These are phyloP conservation scores for Protonibea diacanthus DNA, from an alignment of 2,797 vertebrate species.

Conservation along the genomic window DNA sequence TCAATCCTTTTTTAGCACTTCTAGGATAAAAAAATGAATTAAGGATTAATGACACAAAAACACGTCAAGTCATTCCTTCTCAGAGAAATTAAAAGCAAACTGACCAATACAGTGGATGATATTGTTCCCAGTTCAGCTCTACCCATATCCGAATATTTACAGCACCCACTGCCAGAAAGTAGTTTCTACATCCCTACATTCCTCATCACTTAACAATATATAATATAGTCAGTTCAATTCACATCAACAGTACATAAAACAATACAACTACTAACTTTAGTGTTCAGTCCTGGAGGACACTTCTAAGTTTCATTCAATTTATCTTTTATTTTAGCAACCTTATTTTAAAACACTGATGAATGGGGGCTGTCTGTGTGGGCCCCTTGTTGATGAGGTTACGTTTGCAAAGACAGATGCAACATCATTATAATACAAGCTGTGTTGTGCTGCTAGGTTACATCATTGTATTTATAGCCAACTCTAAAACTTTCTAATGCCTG, in stretches of 20 bases:
- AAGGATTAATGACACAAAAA: no score
- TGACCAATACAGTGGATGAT: no score
- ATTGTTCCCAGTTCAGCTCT: no score
- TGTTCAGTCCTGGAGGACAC: background rate
- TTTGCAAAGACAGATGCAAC: conserved; percentile 51
- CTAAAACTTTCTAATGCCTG: conserved; percentile 42
- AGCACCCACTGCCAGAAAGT: no score
- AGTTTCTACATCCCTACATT: background rate
- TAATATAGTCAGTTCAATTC: background rate
- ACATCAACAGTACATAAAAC: background rate
- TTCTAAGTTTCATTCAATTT: background rate
- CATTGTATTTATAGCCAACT: conserved; percentile 61
- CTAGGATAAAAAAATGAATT: no score
- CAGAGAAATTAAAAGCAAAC: no score
- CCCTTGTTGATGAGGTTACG: conserved; percentile 28
- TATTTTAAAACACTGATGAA: conserved; percentile 37
- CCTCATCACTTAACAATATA: background rate
- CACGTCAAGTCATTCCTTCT: no score
- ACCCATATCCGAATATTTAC: no score
- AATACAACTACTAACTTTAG: background rate
- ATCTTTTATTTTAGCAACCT: conserved; percentile 28
- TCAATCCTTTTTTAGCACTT: no score
- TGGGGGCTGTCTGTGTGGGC: background rate
- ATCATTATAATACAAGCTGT: conserved; percentile 50
- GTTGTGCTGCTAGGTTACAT: conserved; percentile 39